phyloP scores from a whole-genome alignment of 2,797 vertebrate species.

The Halcyon badia region DNA sequence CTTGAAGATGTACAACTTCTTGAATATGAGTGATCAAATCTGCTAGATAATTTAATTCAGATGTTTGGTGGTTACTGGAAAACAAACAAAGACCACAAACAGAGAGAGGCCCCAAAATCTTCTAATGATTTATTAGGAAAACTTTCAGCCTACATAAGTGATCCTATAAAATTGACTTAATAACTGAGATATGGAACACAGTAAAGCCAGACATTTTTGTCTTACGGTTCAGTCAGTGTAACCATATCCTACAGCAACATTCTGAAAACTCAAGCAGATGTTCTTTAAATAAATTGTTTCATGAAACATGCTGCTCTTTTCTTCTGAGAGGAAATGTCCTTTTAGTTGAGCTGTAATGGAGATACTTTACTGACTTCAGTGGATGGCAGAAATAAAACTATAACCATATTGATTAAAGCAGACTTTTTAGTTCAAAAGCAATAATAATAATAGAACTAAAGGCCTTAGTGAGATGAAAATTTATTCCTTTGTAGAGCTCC shows the following conservation, averaged over 20 bases:
- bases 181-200: slow-evolving; percentile 40
- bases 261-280: slow-evolving; percentile 59
- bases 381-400: not conserved
- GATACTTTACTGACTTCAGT: not conserved
- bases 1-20: slow-evolving; percentile 66
- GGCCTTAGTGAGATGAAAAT: not conserved
- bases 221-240: slow-evolving; percentile 45
- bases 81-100: slow-evolving; percentile 67
- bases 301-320: slow-evolving; percentile 29
- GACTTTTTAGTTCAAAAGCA: not conserved
- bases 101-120: slow-evolving; percentile 42
- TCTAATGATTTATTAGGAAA: slow-evolving; percentile 65
- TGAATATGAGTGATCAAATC: slow-evolving; percentile 58
- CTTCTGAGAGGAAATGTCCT: slow-evolving; percentile 15
- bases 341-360: not conserved
- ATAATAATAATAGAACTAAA: not conserved
- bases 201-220: slow-evolving; percentile 62
- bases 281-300: slow-evolving; percentile 62
- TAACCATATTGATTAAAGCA: not conserved
- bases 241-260: slow-evolving; percentile 52
- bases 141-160: slow-evolving; percentile 55
- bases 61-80: slow-evolving; percentile 69
- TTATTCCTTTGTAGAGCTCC: not conserved
- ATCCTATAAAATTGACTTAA: slow-evolving; percentile 52
- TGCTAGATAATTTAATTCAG: slow-evolving; percentile 61